Conservation (phyloP, 2,113 vertebrate species). For the Tachycineta bicolor region DNA sequence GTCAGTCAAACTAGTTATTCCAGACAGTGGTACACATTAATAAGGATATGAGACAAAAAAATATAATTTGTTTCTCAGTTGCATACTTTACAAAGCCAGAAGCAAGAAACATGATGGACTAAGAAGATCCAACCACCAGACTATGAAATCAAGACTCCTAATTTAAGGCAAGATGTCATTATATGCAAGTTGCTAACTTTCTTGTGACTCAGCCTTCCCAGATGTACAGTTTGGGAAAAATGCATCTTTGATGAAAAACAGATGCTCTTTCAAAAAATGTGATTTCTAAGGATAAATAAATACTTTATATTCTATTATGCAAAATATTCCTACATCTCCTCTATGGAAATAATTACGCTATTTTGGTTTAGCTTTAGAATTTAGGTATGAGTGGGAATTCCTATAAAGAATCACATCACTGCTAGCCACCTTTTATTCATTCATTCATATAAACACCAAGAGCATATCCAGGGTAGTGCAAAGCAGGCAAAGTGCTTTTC, state of each 20-base stretch:
- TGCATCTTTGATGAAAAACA: constrained; percentile 65
- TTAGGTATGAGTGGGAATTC: neutral
- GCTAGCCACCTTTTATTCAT: neutral
- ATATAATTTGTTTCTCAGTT: constrained; percentile 44
- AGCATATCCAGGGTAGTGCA: neutral
- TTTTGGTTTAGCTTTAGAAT: constrained; percentile 47
- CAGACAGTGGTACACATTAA: neutral
- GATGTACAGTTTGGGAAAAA: constrained; percentile 70
- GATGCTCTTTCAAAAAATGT: constrained; percentile 56
- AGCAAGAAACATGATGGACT: constrained; percentile 41
- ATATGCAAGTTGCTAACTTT: neutral
- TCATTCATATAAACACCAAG: neutral
- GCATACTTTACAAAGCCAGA: constrained; percentile 42
- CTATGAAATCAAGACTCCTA: constrained; percentile 38
- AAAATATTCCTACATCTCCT: constrained; percentile 22
- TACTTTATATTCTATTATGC: constrained; percentile 58
- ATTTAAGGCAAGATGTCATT: constrained; percentile 34
- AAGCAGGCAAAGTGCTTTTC: neutral
- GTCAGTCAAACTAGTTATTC: neutral
- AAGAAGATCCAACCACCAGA: constrained; percentile 31
- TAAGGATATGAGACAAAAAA: constrained; percentile 33
- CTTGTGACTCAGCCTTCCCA: constrained; percentile 68
- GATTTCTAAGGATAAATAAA: constrained; percentile 70
- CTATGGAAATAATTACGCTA: constrained; percentile 37
- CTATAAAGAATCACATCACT: neutral